Evolutionary conservation across 1,140 invertebrate species (phyloP), one percentile per base, ranked within the genome.

Genomic region (Listronotus oregonensis): DNA sequence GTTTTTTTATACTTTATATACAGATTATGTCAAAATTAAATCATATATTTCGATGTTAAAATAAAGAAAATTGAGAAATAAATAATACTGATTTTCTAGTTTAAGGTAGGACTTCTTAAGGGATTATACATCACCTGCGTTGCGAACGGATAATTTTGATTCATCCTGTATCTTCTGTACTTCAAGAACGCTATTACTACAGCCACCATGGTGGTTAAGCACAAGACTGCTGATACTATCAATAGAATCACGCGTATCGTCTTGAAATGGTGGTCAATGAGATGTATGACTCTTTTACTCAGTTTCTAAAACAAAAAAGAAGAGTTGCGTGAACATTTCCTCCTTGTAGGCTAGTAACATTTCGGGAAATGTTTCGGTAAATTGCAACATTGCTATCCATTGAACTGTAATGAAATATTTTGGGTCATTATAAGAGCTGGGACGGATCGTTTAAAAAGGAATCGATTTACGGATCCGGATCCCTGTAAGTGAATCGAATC

Each of bases 71-170:
- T 27, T 27, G 5, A 27, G 1, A 27, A 3, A 27, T 27, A 27
- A 27, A 27, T 27, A 27, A 27, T 27, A 27, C 21, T 27, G 21
- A 27, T 27, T 1, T 27, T 1, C 50, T 17, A 60, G 37, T 12
- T 50, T 8, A 37, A 12, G 14, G 14, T 62, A 9, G 62, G 37
- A 21, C 40, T 60, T 34, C 46, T 54, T 17, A 72, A 17, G 6
- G 68, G 71, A 44, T 64, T 70, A 43, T 72, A 72, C 32, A 47
- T 50, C n/a, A 72, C 69, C 31, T 71, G 71, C 12, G 68, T 56
- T 6, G 40, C 31, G 51, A 71, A 71, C 1, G 49, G 57, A 51
- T 67, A 66, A n/a, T 68, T 63, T 54, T 34, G 27, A 14, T 59
- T 62, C 46, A 65, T 60, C 10, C 55, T 54, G 37, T 57, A 64